These are phyloP conservation scores for Dasypogon diadema DNA, from an alignment of 2,888 invertebrate species.

Conservation along the genomic window DNA sequence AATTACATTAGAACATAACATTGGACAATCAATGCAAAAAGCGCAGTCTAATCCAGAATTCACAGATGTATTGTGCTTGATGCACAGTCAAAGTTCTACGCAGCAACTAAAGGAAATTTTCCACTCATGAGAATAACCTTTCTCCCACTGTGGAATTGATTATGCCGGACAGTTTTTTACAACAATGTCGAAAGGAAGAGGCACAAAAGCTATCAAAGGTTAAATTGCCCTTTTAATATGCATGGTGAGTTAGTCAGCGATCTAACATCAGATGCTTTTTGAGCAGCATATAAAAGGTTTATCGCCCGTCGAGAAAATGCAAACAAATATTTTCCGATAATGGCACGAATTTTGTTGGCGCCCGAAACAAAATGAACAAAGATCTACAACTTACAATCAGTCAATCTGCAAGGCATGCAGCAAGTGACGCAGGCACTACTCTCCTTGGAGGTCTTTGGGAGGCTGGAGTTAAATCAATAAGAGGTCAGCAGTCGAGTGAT, in stretches of 20 bases:
- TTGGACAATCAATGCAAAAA: background rate
- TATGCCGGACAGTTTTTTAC: background rate
- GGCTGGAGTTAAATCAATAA: constrained; percentile 23
- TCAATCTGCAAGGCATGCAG: too few species aligned
- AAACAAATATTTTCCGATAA: background rate
- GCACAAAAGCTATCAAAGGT: background rate
- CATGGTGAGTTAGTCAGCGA: background rate
- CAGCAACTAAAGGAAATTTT: too few species aligned
- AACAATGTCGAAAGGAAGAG: constrained; percentile 1
- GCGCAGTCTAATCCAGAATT: too few species aligned
- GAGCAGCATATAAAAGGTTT: constrained; percentile 9
- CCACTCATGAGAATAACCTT: too few species aligned
- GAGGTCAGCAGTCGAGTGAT: background rate
- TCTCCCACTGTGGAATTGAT: background rate
- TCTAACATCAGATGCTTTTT: background rate
- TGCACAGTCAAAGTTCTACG: too few species aligned
- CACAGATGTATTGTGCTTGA: too few species aligned
- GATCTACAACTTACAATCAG: background rate
- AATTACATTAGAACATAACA: background rate
- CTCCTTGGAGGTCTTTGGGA: constrained; percentile 15
- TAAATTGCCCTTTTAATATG: background rate
- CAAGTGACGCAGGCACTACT: too few species aligned
- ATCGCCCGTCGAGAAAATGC: background rate
- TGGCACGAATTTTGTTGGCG: constrained; percentile 30
- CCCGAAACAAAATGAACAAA: background rate